These are phyloP conservation scores for Hoplostethus mediterraneus DNA, from an alignment of 2,797 vertebrate species.

Conservation along the genomic window DNA sequence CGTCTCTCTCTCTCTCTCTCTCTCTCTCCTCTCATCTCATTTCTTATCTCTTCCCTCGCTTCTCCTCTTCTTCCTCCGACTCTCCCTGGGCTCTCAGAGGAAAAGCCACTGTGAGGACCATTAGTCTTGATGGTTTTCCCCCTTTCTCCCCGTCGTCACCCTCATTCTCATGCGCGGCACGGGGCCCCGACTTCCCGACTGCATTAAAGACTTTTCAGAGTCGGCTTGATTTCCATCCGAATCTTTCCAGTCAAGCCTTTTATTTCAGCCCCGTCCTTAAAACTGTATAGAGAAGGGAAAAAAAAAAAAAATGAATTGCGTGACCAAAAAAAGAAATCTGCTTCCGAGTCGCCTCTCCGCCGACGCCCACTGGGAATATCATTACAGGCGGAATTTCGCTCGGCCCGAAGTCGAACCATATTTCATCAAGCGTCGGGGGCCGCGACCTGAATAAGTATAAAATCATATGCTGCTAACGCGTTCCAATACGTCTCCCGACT, in stretches of 20 bases:
- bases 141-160: conserved; percentile 13
- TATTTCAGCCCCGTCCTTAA: conserved; percentile 32
- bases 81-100: conserved; percentile 12
- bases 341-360: conserved; percentile 18
- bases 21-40: conserved; percentile 3
- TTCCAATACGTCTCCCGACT: conserved; percentile 57
- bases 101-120: conserved; percentile 23
- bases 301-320: background rate
- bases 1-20: background rate
- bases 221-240: conserved; percentile 41
- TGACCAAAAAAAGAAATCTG: conserved; percentile 18
- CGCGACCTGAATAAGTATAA: conserved; percentile 59
- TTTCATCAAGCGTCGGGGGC: conserved; percentile 49
- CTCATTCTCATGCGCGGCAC: conserved; percentile 38
- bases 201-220: conserved; percentile 39
- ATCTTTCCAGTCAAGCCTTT: conserved; percentile 20
- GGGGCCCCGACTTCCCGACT: conserved; percentile 34
- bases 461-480: conserved; percentile 56
- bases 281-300: background rate
- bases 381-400: conserved; percentile 33
- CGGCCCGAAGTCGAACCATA: conserved; percentile 35
- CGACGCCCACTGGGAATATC: conserved; percentile 34
- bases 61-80: background rate
- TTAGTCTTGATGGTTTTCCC: conserved; percentile 44
- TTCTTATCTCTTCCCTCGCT: conserved; percentile 40